Base-by-base conservation (phyloP, 2,797 vertebrate species). In the Perodicticus potto region DNA sequence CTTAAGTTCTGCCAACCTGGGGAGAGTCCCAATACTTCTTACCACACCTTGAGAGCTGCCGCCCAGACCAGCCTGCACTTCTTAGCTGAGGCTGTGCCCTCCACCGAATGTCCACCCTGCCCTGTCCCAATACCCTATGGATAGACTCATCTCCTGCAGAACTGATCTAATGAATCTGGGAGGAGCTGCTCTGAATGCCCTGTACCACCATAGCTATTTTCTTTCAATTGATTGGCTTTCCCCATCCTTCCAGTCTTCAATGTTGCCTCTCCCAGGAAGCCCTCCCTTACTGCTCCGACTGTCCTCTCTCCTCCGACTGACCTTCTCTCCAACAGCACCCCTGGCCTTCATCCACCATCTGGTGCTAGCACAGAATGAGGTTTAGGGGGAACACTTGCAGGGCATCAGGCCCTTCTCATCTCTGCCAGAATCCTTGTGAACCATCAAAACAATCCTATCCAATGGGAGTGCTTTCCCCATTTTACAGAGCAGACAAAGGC, bases 31-130 rank as follows among this genome's bases (percentile, higher is more conserved):
- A n/a, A 2, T 49, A 12, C 45, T n/a, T 27, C 40, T 12, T 4
- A 9, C 7, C 19, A 17, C 0, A 2, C 20, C 40, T 1, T 34
- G n/a, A n/a, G 17, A 13, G 3, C 5, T 20, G 63, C 90, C 32
- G 61, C 13, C 2, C 16, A 17, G 40, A 16, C 6, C 49, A 19
- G 32, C 72, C 55, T 32, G 49, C 34, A 25, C 37, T 43, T 9
- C n/a, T 2, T 7, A 20, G 29, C 34, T 63, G 37, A 29, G 20
- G 34, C 32, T 13, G 22, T 9, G 22, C 19, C 7, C 45, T 43
- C 59, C 11, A 12, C 72, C 5, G 43, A 37, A 1, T 0, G 13
- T 5, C 34, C 55, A 25, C 34, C 7, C n/a, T 7, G 9, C 16
- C 32, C 32, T 37, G 17, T 10, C 65, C 72, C 32, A 34, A 4